Base-by-base conservation (phyloP, 2,113 vertebrate species). In the Psittacus erithacus region DNA sequence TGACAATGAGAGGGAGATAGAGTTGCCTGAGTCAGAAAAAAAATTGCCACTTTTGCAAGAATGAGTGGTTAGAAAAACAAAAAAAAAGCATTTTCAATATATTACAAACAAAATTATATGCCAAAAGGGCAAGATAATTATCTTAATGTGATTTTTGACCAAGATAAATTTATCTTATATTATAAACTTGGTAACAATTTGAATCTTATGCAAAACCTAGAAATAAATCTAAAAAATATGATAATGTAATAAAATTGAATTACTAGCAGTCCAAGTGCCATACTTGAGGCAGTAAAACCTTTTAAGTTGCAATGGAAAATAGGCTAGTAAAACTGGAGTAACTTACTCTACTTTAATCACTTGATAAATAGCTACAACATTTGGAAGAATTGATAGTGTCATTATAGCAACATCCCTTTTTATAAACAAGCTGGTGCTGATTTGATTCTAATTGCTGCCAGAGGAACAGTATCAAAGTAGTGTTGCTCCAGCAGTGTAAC, bases 211-310 rank as follows among this genome's bases (percentile, higher is more conserved):
- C 97, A 97, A 97, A 97, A 93, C 77, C 86, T 95, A 84, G 91
- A 96, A 97, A 97, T 96, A 97, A 97, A 97, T 97, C 94, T 95
- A 92, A 97, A 96, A 97, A 97, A 97, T 96, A 97, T 97, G 97
- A 89, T 97, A 97, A 97, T 97, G 96, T 96, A 96, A 97, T 97
- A 97, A 97, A 97, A 96, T 88, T 6, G 19, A 94, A 97, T 97
- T 97, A 97, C 96, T 96, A 97, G 95, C 92, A 96, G 80, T 76
- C 79, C 88, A 39, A 95, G 80, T 95, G 91, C 93, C 87, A 87
- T 79, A 97, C 94, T 97, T 83, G 96, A 93, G 91, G 96, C 96
- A 87, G 92, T 97, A 97, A 97, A 97, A 96, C 90, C 96, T 94
- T 97, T 96, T 96, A 97, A 96, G 41, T 93, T 95, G 89, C 85